Evolutionary conservation across 2,113 vertebrate genomes (phyloP).

Genomic region (Thunnus thynnus): DNA sequence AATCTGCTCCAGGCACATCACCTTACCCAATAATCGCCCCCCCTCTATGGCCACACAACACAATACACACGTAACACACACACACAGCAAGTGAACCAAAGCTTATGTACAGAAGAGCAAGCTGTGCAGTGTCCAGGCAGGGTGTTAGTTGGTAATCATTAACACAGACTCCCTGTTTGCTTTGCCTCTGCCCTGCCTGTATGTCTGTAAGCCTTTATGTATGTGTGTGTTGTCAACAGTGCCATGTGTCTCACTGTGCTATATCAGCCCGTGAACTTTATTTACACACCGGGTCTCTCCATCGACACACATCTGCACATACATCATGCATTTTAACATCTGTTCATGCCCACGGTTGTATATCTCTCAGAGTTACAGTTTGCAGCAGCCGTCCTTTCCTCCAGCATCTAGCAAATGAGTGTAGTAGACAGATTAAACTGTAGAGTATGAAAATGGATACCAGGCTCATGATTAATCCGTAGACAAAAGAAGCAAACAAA

Average conservation of each 20-base stretch:
- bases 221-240: slow-evolving; percentile 41
- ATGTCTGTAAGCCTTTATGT: slow-evolving; percentile 41
- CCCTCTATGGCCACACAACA: slow-evolving; percentile 29
- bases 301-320: not conserved
- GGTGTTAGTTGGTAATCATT: slow-evolving; percentile 76
- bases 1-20: slow-evolving; percentile 35
- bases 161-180: slow-evolving; percentile 72
- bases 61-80: slow-evolving; percentile 5
- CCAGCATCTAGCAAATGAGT: not conserved
- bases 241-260: slow-evolving; percentile 20
- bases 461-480: slow-evolving; percentile 9
- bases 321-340: slow-evolving; percentile 25
- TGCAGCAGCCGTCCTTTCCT: slow-evolving; percentile 23
- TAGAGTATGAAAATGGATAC: not conserved
- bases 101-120: slow-evolving; percentile 56
- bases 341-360: slow-evolving; percentile 3
- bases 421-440: not conserved
- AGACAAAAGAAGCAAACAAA: slow-evolving; percentile 21
- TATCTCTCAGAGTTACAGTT: slow-evolving; percentile 5
- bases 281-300: slow-evolving; percentile 35
- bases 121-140: slow-evolving; percentile 65
- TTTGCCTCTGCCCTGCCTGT: slow-evolving; percentile 32
- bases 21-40: slow-evolving; percentile 46
- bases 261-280: slow-evolving; percentile 48
- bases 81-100: slow-evolving; percentile 45